phyloP scores from a whole-genome alignment of 2,888 invertebrate species.

The Trichopria drosophilae region DNA sequence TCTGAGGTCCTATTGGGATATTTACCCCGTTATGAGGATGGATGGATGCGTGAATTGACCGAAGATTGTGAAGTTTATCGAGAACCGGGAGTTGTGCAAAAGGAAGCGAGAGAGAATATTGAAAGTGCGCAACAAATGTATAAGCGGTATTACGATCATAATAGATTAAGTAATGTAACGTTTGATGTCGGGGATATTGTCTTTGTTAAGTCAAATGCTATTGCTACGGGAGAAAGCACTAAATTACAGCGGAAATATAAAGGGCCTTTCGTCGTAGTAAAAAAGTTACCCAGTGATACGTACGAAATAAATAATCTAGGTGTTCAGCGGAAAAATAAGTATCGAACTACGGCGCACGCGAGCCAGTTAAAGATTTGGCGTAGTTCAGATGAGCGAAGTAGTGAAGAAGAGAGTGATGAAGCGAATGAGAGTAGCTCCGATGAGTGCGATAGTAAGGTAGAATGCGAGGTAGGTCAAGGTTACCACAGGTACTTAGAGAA shows the following conservation, averaged over 20 bases:
- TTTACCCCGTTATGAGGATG: conserved; percentile 12
- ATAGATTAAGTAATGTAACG: conserved; percentile 10
- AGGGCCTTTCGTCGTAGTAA: conserved; percentile 17
- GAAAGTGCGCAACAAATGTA: conserved; percentile 8
- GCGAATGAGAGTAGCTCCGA: no score
- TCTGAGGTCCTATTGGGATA: conserved; percentile 32
- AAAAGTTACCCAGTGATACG: conserved; percentile 10
- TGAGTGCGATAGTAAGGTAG: no score
- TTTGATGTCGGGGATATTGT: conserved; percentile 20
- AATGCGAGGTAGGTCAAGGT: no score
- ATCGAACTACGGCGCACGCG: conserved; percentile 22
- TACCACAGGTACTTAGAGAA: no score
- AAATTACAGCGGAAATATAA: conserved; percentile 19
- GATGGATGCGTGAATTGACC: conserved; percentile 2
- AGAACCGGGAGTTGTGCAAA: neutral
- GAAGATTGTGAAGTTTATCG: neutral
- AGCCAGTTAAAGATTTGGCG: conserved; percentile 24
- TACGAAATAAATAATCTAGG: conserved; percentile 5
- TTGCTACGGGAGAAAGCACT: conserved; percentile 19
- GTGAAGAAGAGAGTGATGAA: no score
- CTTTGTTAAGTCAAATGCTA: conserved; percentile 9
- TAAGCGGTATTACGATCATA: conserved; percentile 9
- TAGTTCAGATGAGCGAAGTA: no score
- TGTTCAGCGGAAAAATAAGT: no score
- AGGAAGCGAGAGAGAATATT: conserved; percentile 11